phyloP scores from a whole-genome alignment of 2,888 invertebrate species.

The Chouioia cunea region DNA sequence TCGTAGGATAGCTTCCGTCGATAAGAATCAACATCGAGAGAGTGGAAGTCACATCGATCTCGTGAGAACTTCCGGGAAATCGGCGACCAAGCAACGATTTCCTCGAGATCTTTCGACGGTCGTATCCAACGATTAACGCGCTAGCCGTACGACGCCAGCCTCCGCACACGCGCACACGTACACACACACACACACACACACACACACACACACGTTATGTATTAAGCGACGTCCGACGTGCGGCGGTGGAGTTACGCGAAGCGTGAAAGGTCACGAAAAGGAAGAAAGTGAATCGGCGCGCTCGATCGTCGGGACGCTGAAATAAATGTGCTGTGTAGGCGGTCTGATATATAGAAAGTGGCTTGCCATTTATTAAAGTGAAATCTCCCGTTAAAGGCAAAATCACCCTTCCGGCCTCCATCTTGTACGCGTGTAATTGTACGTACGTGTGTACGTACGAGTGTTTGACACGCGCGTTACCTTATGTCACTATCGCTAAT shows the following conservation, averaged over 20 bases:
- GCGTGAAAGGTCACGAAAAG: conserved; percentile 52
- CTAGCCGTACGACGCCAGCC: no score
- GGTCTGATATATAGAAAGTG: conserved; percentile 23
- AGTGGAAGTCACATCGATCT: no score
- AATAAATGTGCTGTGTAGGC: conserved; percentile 8
- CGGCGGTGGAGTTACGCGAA: background rate
- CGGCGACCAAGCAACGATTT: background rate
- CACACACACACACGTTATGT: background rate
- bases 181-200: no score
- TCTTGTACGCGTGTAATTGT: no score
- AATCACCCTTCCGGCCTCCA: conserved; percentile 23
- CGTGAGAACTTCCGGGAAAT: conserved; percentile 31
- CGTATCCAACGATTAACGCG: background rate
- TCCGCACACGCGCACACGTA: background rate
- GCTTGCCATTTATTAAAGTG: conserved; percentile 23
- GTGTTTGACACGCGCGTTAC: no score
- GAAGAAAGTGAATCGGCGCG: conserved; percentile 49
- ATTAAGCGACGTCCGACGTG: conserved; percentile 7
- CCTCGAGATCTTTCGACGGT: conserved; percentile 29
- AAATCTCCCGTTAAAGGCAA: conserved; percentile 17
- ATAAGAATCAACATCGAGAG: no score
- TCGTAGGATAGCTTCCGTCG: no score
- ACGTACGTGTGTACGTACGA: no score
- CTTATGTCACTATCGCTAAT: no score
- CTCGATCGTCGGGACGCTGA: background rate